Conservation (phyloP, 2,113 vertebrate species). For the Blennius ocellaris region DNA sequence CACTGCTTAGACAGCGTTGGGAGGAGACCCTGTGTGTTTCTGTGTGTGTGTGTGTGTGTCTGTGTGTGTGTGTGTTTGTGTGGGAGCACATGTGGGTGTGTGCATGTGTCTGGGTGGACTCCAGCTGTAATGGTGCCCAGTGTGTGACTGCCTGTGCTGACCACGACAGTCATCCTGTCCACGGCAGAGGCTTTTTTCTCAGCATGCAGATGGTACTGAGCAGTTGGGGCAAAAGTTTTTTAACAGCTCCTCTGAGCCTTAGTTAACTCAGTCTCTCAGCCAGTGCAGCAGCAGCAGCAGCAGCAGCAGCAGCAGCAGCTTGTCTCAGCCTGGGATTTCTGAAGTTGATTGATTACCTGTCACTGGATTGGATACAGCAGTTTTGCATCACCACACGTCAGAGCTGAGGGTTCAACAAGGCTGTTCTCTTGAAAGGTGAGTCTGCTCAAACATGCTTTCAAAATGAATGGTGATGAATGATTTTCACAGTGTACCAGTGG, state of each 20-base stretch:
- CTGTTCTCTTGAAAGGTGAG: conserved; percentile 54
- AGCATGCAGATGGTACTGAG: conserved; percentile 79
- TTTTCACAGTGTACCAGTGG: background rate
- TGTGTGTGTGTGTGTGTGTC: conserved; percentile 27
- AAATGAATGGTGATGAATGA: background rate
- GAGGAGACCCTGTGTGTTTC: background rate
- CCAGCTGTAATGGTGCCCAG: conserved; percentile 56
- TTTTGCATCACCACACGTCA: conserved; percentile 31
- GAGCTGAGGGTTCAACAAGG: conserved; percentile 36
- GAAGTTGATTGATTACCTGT: conserved; percentile 51
- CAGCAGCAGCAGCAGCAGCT: conserved; percentile 25
- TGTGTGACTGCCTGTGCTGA: conserved; percentile 66
- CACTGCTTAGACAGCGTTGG: conserved; percentile 41
- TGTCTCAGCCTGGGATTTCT: conserved; percentile 46
- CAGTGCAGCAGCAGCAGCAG: background rate
- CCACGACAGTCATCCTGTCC: conserved; percentile 53
- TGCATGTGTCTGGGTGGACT: conserved; percentile 57
- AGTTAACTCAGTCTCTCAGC: conserved; percentile 34
- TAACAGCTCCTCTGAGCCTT: conserved; percentile 57
- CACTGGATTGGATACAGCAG: conserved; percentile 34
- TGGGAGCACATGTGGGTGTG: conserved; percentile 25
- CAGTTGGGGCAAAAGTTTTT: conserved; percentile 80
- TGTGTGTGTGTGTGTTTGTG: conserved; percentile 47
- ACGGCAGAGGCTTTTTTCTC: conserved; percentile 57
- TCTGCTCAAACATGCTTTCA: background rate